Conservation (phyloP, 2,797 vertebrate species). For the Poecilia wingei region DNA sequence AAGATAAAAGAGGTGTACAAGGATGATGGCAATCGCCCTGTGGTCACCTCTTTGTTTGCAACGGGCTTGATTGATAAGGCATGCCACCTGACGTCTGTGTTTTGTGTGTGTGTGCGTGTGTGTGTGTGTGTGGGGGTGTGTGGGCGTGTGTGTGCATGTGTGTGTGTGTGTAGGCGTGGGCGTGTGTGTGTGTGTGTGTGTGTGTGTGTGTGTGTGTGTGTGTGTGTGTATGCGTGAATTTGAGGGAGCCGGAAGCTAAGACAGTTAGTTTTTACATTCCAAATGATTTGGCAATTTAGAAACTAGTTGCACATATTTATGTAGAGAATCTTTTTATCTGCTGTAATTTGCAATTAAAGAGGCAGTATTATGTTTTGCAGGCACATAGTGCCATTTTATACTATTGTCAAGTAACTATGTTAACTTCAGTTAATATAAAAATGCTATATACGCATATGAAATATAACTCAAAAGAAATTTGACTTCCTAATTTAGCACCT, state of each 20-base stretch:
- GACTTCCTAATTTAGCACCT: too few species aligned
- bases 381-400: too few species aligned
- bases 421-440: too few species aligned
- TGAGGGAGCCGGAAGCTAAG: slow-evolving; percentile 5
- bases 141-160: slow-evolving; percentile 15
- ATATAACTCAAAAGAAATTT: too few species aligned
- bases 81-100: slow-evolving; percentile 21
- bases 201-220: slow-evolving; percentile 16
- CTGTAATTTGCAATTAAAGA: slow-evolving; percentile 53
- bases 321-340: slow-evolving; percentile 51
- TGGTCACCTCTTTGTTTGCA: slow-evolving; percentile 37
- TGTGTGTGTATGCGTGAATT: slow-evolving; percentile 7
- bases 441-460: too few species aligned
- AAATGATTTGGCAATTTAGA: slow-evolving; percentile 62
- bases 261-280: slow-evolving; percentile 32
- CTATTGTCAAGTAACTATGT: too few species aligned
- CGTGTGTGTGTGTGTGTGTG: not conserved
- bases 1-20: slow-evolving; percentile 35
- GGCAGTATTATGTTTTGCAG: too few species aligned
- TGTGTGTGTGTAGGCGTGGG: slow-evolving; percentile 13
- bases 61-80: slow-evolving; percentile 54
- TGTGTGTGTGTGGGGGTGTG: not conserved
- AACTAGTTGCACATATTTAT: slow-evolving; percentile 69
- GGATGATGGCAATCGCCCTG: slow-evolving; percentile 43
- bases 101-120: not conserved